Evolutionary conservation across 2,113 vertebrate species (phyloP), one percentile per base, ranked within the genome.

Genomic region (Damaliscus lunatus): DNA sequence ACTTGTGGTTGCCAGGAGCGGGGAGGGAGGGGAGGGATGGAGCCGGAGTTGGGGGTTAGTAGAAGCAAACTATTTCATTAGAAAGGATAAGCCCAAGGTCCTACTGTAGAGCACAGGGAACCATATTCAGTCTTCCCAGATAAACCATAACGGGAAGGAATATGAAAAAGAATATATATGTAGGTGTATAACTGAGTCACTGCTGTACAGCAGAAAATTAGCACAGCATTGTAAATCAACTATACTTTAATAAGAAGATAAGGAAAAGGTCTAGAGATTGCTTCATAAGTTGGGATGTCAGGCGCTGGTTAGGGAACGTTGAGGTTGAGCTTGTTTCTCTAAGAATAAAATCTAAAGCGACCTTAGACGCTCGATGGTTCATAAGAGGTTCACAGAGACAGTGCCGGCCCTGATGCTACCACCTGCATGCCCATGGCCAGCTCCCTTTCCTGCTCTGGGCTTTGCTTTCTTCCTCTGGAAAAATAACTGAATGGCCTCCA

Each of bases 281-380:
- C 7, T 8, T 46, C 90, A 9, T 46, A 16, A 81, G 29, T 36
- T 64, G n/a, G 36, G 62, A 16, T 0, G 5, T 55, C 50, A 59
- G 64, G 21, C 27, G 9, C 48, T 1, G 4, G 82, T 29, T 4
- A 0, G 3, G 50, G 23, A 48, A 27, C 33, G 2, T 7, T 50
- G 71, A 17, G 33, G 15, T 31, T 64, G 33, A 33, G 25, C 46
- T 50, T 60, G 29, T 83, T 80, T 90, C 84, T 90, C 46, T 55
- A 31, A 57, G 29, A 83, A 89, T 43, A 90, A 92, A 36, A 90
- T 67, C 64, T 31, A 33, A 81, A 86, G 82, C 1, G 0, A 31
- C n/a, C 19, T 57, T 29, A 59, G 62, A 31, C 17, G 11, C 10
- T 16, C 6, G 1, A 78, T 62, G 7, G 4, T 29, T 33, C n/a